Conservation (phyloP, 2,888 invertebrate species). For the Aethes cnicana region DNA sequence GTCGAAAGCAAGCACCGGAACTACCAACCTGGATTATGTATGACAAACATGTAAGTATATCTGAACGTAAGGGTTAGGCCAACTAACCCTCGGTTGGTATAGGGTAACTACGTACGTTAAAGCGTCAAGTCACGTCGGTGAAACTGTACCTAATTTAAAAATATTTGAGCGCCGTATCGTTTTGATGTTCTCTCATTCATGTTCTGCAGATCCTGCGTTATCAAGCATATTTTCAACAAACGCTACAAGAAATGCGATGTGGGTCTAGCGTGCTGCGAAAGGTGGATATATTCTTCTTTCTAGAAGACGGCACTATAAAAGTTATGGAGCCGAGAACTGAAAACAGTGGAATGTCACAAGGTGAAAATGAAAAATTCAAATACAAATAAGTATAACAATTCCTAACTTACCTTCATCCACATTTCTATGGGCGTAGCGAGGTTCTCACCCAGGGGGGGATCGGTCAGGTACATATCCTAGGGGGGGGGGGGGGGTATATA, state of each 20-base stretch:
- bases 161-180: no score
- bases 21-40: conserved; percentile 93
- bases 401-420: no score
- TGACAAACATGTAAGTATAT: conserved; percentile 89
- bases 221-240: conserved; percentile 90
- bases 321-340: conserved; percentile 90
- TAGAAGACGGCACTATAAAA: conserved; percentile 96
- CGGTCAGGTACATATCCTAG: no score
- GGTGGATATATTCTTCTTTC: conserved; percentile 92
- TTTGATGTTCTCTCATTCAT: conserved; percentile 1
- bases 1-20: conserved; percentile 87
- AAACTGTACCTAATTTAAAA: no score
- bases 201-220: conserved; percentile 86
- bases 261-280: conserved; percentile 88
- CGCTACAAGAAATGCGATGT: conserved; percentile 87
- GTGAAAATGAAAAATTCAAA: conserved; percentile 61
- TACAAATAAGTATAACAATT: no score
- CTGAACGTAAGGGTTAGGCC: no score
- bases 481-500: no score
- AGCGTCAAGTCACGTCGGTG: no score
- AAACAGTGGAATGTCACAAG: conserved; percentile 94
- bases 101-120: no score
- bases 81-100: no score
- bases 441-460: no score
- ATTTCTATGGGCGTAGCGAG: no score